These are phyloP conservation scores for Zoanthus sociatus DNA, from an alignment of 92 coral and sea anemone species.

Conservation along the genomic window DNA sequence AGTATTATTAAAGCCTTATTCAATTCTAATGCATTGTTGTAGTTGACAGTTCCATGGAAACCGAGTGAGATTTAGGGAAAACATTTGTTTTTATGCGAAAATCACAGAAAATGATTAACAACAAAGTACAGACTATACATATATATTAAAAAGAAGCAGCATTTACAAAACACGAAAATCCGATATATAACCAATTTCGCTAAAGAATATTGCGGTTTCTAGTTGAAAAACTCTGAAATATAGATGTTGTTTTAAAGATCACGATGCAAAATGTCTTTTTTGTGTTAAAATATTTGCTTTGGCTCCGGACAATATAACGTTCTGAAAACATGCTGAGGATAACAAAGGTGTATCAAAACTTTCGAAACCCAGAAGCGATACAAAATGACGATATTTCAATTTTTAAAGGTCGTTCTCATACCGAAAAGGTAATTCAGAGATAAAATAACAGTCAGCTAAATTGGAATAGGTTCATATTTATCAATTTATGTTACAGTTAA, in stretches of 20 bases:
- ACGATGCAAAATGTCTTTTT: constrained; percentile 40
- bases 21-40: constrained; percentile 31
- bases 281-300: constrained; percentile 58
- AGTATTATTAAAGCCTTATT: constrained; percentile 4
- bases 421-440: not conserved
- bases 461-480: not conserved
- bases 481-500: not conserved
- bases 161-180: not conserved
- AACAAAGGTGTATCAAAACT: constrained; percentile 66
- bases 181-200: not conserved
- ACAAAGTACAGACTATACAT: constrained; percentile 43
- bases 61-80: constrained; percentile 47
- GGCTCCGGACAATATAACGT: constrained; percentile 55
- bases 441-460: not conserved
- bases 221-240: not conserved
- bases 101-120: constrained; percentile 59
- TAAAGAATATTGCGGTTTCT: constrained; percentile 9
- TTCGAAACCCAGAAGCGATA: constrained; percentile 29
- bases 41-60: constrained; percentile 58
- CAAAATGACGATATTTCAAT: not conserved
- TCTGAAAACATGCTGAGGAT: constrained; percentile 70
- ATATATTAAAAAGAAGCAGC: not conserved
- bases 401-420: not conserved
- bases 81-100: constrained; percentile 57
- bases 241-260: constrained; percentile 4